Conservation (phyloP, 2,797 vertebrate species). For the Danio kyathit region DNA sequence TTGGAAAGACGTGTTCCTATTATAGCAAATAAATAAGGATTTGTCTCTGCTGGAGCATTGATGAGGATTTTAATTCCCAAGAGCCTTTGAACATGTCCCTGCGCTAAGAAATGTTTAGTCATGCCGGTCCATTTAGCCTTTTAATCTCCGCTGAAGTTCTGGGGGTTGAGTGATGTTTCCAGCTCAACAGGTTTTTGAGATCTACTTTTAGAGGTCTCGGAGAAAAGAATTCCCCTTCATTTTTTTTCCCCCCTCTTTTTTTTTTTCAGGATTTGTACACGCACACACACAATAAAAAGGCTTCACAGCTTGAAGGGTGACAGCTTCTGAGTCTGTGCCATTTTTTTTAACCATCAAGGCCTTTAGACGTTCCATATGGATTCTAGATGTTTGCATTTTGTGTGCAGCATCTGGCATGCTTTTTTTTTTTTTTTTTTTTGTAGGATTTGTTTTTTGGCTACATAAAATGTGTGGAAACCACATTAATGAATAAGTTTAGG, state of each 20-base stretch:
- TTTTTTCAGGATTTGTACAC: constrained; percentile 41
- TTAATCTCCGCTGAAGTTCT: constrained; percentile 53
- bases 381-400: constrained; percentile 53
- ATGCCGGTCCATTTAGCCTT: constrained; percentile 40
- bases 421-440: constrained; percentile 18
- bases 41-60: constrained; percentile 50
- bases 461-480: constrained; percentile 28
- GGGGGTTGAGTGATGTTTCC: constrained; percentile 36
- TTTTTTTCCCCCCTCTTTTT: background rate
- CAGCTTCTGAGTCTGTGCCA: constrained; percentile 48
- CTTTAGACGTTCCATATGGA: constrained; percentile 56
- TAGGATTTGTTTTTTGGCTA: constrained; percentile 30
- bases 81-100: constrained; percentile 40
- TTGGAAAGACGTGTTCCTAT: constrained; percentile 47
- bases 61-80: constrained; percentile 46
- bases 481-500: constrained; percentile 8
- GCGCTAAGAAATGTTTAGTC: constrained; percentile 46
- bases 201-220: constrained; percentile 34
- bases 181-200: constrained; percentile 44
- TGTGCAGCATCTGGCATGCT: constrained; percentile 66
- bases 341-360: constrained; percentile 42
- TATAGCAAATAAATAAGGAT: constrained; percentile 53
- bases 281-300: constrained; percentile 49
- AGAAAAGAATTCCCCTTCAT: constrained; percentile 41
- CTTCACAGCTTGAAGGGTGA: constrained; percentile 50